phyloP scores from a whole-genome alignment of 2,113 vertebrate species.

The Cichladusa arquata region DNA sequence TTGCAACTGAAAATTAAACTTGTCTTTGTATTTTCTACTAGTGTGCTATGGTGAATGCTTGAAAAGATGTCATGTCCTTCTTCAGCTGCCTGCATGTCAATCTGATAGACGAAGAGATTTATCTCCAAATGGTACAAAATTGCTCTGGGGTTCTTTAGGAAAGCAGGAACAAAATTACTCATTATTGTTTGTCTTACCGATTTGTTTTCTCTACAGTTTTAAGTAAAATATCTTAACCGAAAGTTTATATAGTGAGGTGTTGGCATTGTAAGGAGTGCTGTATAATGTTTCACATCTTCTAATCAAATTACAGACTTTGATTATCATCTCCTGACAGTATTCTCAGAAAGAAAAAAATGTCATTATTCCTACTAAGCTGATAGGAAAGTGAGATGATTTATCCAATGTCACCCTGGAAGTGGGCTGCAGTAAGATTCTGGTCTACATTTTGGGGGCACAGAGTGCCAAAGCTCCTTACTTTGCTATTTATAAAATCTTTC shows the following conservation, averaged over 20 bases:
- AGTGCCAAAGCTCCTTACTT: not conserved
- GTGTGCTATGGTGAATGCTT: not conserved
- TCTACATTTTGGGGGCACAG: fast-evolving
- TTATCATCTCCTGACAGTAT: not conserved
- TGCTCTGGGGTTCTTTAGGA: not conserved
- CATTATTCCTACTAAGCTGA: not conserved
- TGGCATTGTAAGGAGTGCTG: not conserved
- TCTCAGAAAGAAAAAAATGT: not conserved
- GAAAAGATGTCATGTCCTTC: constrained; percentile 5
- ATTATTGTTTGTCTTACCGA: not conserved
- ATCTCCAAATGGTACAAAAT: not conserved
- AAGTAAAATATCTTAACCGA: not conserved
- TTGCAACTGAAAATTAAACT: not conserved
- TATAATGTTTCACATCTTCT: not conserved
- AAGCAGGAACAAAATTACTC: not conserved
- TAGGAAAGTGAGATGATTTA: not conserved
- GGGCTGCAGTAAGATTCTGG: not conserved
- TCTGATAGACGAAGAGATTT: not conserved
- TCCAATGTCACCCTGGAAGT: not conserved
- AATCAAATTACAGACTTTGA: not conserved
- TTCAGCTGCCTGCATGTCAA: not conserved
- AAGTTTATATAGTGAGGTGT: not conserved
- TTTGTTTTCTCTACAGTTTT: not conserved
- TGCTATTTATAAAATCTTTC: not conserved
- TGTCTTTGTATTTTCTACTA: not conserved